A percentile compares a stretch with the other conserved stretches of the same genome.
phyloP scores from a whole-genome alignment of 2,113 vertebrate species.

The Chaetura pelagica region DNA sequence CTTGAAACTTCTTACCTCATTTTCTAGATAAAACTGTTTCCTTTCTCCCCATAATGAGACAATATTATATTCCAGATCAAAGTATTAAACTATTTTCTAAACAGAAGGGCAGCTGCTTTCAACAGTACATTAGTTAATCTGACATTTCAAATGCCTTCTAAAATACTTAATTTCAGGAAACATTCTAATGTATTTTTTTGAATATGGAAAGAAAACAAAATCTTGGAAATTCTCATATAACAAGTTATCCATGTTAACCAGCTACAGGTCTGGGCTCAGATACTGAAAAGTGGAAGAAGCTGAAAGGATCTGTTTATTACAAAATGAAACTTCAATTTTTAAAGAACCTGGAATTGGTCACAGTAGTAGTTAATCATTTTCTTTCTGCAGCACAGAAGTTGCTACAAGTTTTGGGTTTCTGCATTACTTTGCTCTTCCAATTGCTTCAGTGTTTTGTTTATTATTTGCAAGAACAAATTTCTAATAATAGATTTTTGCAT shows the following conservation, averaged over 20 bases:
- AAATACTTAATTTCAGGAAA: not conserved
- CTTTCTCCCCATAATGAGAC: not conserved
- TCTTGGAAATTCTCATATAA: not conserved
- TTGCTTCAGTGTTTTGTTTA: not conserved
- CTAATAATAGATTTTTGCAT: not conserved
- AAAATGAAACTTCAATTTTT: not conserved
- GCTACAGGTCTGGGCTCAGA: not conserved
- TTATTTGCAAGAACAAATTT: not conserved
- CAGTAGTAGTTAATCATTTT: not conserved
- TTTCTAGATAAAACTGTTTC: conserved; percentile 10
- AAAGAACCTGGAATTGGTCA: not conserved
- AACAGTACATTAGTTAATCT: not conserved
- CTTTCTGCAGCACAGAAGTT: not conserved
- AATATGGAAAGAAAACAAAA: not conserved
- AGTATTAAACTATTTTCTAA: conserved; percentile 1
- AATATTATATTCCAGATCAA: conserved; percentile 4
- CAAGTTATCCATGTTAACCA: not conserved
- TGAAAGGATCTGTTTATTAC: not conserved
- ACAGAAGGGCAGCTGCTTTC: conserved; percentile 2
- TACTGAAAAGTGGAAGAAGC: not conserved
- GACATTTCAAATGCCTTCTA: not conserved
- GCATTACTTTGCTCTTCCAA: not conserved
- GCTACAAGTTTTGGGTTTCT: not conserved
- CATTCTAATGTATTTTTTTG: not conserved
- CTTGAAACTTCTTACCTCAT: not conserved